phyloP scores from a whole-genome alignment of 2,113 vertebrate genomes.

The Pedetes capensis region DNA sequence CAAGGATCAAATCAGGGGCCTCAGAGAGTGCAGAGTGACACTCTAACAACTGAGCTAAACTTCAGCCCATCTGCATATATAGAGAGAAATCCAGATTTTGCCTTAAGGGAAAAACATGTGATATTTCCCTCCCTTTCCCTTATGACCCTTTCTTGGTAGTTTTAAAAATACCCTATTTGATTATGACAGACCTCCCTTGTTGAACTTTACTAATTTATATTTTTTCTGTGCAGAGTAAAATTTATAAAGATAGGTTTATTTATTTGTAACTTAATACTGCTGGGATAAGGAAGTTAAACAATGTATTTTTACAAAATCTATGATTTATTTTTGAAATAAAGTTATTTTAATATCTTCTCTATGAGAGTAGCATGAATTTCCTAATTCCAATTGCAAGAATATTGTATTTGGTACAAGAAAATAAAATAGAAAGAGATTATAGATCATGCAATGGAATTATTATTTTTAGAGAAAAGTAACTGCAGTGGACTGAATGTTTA shows the following conservation, averaged over 20 bases:
- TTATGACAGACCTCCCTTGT: not conserved
- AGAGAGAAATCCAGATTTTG: no score
- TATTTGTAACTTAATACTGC: no score
- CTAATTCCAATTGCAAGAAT: not conserved
- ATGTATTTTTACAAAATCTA: not conserved
- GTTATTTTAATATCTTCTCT: not conserved
- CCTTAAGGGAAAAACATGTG: no score
- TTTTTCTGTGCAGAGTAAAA: not conserved
- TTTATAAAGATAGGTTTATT: not conserved
- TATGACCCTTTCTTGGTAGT: no score
- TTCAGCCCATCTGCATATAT: no score
- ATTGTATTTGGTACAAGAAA: not conserved
- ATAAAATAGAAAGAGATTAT: not conserved
- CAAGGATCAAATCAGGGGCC: no score
- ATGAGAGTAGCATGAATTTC: not conserved
- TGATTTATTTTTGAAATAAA: not conserved
- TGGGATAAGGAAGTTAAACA: not conserved
- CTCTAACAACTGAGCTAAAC: no score
- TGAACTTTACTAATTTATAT: not conserved
- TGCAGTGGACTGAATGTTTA: not conserved
- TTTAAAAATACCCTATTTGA: not conserved
- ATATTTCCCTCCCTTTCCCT: no score
- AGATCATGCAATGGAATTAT: not conserved
- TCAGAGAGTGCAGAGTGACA: no score
- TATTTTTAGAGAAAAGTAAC: not conserved